Evolutionary conservation across 1,140 invertebrate species (phyloP), one percentile per base, ranked within the genome.

Genomic region (Leptoteleia sp.): DNA sequence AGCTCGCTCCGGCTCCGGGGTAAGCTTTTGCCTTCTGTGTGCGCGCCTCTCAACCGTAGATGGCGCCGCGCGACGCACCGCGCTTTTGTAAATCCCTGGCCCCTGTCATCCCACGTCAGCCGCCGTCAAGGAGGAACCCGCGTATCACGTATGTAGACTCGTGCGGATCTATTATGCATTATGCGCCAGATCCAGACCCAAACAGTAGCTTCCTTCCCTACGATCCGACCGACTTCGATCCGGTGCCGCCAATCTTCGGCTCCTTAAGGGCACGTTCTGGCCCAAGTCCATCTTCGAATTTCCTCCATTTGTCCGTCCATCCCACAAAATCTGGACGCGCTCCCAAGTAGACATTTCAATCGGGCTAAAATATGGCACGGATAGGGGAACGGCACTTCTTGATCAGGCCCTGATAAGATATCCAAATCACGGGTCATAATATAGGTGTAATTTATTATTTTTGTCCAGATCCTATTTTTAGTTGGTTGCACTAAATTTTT

Each of bases 21-120:
- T 81, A 84, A 83, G 83, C 85, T 84, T 50, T 75, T 82, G 80
- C 82, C 72, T 83, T 83, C 79, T 80, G 80, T 80, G 80, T 61
- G 54, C 61, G 78, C 55, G 55, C 52, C 42, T 47, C 35, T 55
- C 59, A 62, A 22, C 42, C 25, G 37, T 62, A 57, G 48, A 29
- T 64, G 72, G 55, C 52, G 59, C 57, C 40, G 17, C 65, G 59
- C 47, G 54, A 37, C 9, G 65, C 54, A 38, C 64, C 67, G 13
- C 62, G 65, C 73, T 61, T 76, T 76, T 72, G 59, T 55, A 67
- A 76, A 79, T 76, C 76, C 71, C 72, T 73, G 67, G 76, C 76
- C 76, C 76, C 71, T 79, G 76, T 80, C 72, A 73, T 76, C 72
- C 68, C 67, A 9, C 45, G 59, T 68, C 55, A 76, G 65, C 70